Base-by-base conservation (phyloP, 2,797 vertebrate genomes). In the Chaunax sp. region DNA sequence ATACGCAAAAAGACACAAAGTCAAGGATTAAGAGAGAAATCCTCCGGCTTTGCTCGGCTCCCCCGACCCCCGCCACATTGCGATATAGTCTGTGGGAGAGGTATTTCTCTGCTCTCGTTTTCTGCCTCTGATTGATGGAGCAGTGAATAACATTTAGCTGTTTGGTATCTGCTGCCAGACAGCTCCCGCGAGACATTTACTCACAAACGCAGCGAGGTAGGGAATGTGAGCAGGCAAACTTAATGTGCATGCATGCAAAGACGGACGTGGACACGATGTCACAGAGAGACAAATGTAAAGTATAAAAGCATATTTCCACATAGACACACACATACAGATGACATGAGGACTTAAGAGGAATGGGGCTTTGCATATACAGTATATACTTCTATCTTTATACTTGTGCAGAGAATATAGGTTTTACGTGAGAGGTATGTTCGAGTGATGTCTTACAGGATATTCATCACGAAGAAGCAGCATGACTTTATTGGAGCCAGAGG, bases 401-500 rank as follows among this genome's bases (percentile, higher is more conserved):
- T 47, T 72, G 33, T 49, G 1, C 23, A 63, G n/a, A 43, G 67
- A 46, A 35, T 62, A 18, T 12, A 10, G 44, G 20, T 56, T 66
- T 66, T 40, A 37, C 69, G 20, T 57, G 37, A 57, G 63, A 53
- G 64, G 19, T 74, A 28, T 9, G 45, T 58, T 44, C 2, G 1
- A 57, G 51, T 35, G 13, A 37, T 65, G 75, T 87, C 68, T 72
- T 46, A 20, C 38, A 44, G 25, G 53, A 54, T 81, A 80, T 78
- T 73, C 69, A 69, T 83, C 57, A 78, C 61, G 47, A 20, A 20
- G 22, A 61, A 30, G 60, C 66, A 66, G 68, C 73, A 74, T 78
- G 78, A 87, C 77, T 87, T 83, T 52, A 84, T 82, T 68, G 78
- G 68, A 70, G 77, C 79, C 74, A 71, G 62, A 86, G 72, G 81